Evolutionary conservation across 2,113 vertebrate genomes (phyloP).

Genomic region (Ursus arctos): DNA sequence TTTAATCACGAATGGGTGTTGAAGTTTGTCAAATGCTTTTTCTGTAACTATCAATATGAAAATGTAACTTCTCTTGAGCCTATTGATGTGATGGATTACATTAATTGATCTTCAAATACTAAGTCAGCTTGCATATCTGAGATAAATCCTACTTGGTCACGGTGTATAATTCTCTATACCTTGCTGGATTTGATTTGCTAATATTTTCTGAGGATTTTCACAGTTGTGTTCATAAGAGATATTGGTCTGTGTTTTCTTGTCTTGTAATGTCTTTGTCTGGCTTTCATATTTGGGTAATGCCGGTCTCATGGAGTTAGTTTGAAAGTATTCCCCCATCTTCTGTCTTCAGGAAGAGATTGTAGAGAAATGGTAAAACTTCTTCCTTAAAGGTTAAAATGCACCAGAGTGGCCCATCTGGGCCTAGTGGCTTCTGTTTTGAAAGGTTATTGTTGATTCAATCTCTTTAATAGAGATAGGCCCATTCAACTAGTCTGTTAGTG

Average conservation of each 20-base stretch:
- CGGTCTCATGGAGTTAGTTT: background rate
- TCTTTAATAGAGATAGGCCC: background rate
- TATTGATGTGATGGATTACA: background rate
- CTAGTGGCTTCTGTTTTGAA: background rate
- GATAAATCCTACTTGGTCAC: background rate
- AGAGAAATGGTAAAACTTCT: background rate
- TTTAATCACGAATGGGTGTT: background rate
- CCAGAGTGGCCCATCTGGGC: background rate
- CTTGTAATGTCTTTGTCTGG: background rate
- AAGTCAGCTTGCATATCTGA: background rate
- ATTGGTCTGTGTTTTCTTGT: background rate
- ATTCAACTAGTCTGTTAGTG: background rate
- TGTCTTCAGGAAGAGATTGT: background rate
- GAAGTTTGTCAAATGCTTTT: background rate
- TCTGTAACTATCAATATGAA: background rate
- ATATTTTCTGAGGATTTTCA: conserved; percentile 1
- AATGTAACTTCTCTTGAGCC: background rate
- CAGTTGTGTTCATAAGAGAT: background rate
- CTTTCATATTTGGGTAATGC: background rate
- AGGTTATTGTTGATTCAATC: background rate
- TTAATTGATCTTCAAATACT: background rate
- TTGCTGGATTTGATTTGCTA: background rate
- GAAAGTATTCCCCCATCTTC: background rate
- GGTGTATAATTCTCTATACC: background rate
- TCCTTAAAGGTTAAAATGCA: background rate